Percentiles rank a stretch among this genome's conserved stretches.
Conservation (phyloP, 2,888 invertebrate species). For the Labia minor region DNA sequence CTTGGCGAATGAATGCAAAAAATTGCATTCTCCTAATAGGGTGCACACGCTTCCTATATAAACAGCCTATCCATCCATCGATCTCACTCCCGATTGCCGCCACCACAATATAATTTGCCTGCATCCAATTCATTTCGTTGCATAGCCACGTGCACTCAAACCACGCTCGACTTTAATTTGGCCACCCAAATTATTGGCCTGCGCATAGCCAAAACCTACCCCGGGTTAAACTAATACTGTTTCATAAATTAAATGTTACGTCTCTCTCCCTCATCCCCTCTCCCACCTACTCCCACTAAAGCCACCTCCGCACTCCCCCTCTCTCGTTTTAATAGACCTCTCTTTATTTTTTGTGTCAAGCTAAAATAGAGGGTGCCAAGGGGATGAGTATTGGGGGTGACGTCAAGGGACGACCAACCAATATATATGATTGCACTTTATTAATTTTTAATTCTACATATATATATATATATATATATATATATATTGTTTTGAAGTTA, state of each 20-base stretch:
- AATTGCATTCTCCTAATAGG: too few species aligned
- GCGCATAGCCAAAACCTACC: neutral
- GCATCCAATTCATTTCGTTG: neutral
- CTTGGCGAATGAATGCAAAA: too few species aligned
- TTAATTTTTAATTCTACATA: neutral
- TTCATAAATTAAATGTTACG: slow-evolving; percentile 8
- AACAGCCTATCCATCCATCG: too few species aligned
- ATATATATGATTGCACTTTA: neutral
- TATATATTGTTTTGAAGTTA: too few species aligned
- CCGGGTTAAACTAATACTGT: slow-evolving; percentile 7
- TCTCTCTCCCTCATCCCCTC: neutral
- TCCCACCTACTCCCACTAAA: too few species aligned
- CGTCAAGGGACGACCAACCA: too few species aligned
- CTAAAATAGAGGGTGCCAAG: neutral
- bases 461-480: neutral
- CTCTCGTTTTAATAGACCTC: slow-evolving; percentile 1
- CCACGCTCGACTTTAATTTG: neutral
- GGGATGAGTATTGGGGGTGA: neutral
- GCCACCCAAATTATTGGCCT: neutral
- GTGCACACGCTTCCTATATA: neutral
- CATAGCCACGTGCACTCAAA: neutral
- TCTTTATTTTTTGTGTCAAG: neutral
- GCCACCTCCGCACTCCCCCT: neutral
- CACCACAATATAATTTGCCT: neutral
- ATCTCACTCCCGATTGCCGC: neutral